A percentile compares a stretch with the other conserved stretches of the same genome.
These are phyloP conservation scores for Rhynchonycteris naso DNA, from an alignment of 2,797 vertebrate species.

Conservation along the genomic window DNA sequence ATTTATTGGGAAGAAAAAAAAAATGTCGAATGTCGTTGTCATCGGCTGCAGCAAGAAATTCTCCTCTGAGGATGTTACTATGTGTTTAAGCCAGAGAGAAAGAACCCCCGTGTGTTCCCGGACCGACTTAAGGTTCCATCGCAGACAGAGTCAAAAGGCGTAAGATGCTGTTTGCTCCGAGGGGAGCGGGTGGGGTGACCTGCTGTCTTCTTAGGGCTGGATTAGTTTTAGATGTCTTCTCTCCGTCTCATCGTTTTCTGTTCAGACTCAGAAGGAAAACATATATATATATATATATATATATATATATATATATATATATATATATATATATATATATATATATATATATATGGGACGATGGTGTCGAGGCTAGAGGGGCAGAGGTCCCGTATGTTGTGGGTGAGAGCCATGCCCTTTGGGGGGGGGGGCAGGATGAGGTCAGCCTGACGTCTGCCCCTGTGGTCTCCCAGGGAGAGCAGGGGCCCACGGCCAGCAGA, in stretches of 20 bases:
- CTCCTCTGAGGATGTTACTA: constrained; percentile 64
- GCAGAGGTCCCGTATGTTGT: fast-evolving
- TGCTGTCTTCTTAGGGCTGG: constrained; percentile 77
- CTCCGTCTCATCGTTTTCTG: neutral
- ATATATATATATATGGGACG: neutral
- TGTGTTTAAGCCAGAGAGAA: constrained; percentile 75
- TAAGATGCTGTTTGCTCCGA: constrained; percentile 78
- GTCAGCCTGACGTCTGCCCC: neutral
- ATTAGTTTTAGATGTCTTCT: constrained; percentile 77
- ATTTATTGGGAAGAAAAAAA: constrained; percentile 78
- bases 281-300: no score
- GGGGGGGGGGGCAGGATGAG: neutral
- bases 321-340: no score
- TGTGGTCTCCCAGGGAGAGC: neutral
- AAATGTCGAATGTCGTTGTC: neutral
- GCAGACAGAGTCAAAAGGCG: constrained; percentile 77
- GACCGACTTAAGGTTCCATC: constrained; percentile 74
- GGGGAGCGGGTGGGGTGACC: constrained; percentile 76
- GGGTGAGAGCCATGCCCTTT: fast-evolving
- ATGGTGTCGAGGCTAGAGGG: constrained; percentile 58
- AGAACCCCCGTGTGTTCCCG: constrained; percentile 59
- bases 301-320: no score
- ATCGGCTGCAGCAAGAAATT: neutral
- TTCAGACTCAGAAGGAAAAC: neutral
- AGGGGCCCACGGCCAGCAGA: neutral